Conservation (phyloP, 2,888 invertebrate species). For the Lepidonotus clava region DNA sequence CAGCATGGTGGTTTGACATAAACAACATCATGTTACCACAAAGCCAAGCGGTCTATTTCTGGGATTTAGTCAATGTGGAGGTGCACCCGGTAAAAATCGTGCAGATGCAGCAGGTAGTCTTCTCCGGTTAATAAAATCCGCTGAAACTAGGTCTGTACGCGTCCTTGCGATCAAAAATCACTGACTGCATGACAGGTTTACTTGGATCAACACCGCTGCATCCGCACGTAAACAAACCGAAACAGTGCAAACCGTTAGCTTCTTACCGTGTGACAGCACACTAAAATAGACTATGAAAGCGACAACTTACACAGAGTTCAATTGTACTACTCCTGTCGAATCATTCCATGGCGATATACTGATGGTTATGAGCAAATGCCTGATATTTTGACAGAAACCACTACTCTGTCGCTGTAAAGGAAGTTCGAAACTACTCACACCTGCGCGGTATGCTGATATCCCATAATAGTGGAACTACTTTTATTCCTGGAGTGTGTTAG, state of each 20-base stretch:
- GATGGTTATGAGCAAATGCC: not conserved
- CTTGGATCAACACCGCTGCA: too few relatives aligned
- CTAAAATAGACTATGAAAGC: not conserved
- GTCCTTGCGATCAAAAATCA: too few relatives aligned
- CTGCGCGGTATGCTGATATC: constrained; percentile 36
- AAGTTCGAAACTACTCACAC: constrained; percentile 41
- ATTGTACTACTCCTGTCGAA: not conserved
- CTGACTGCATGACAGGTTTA: too few relatives aligned
- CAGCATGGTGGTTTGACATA: too few relatives aligned
- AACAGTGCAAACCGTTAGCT: not conserved
- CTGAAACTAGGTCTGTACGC: too few relatives aligned
- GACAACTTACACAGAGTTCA: not conserved
- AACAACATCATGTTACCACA: too few relatives aligned
- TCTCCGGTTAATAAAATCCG: too few relatives aligned
- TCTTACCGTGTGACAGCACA: not conserved
- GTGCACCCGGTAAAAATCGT: too few relatives aligned
- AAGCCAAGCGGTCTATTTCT: too few relatives aligned
- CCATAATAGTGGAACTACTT: constrained; percentile 51
- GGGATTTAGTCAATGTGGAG: too few relatives aligned
- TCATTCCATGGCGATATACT: not conserved
- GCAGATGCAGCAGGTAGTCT: too few relatives aligned
- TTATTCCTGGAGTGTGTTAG: constrained; percentile 36
- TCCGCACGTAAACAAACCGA: constrained; percentile 25
- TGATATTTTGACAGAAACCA: not conserved
- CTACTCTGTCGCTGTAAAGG: constrained; percentile 4